Percentiles rank a stretch among this genome's conserved stretches.
Conservation (phyloP, 2,797 vertebrate genomes). For the Epinephelus awoara region DNA sequence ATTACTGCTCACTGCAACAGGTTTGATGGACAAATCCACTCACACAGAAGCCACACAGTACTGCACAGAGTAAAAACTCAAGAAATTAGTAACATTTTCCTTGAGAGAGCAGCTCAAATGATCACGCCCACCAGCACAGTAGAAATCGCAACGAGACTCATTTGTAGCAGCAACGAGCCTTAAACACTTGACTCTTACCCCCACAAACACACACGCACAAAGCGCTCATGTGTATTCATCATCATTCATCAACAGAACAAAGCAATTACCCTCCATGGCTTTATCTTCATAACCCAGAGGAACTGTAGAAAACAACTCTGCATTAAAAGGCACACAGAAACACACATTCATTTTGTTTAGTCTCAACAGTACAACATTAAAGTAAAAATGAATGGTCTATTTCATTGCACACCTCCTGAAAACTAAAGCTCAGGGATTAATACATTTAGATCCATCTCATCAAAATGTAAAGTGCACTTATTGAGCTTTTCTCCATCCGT, state of each 20-base stretch:
- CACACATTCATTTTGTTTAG: conserved; percentile 52
- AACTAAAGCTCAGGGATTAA: conserved; percentile 46
- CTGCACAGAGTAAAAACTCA: background rate
- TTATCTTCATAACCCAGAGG: conserved; percentile 47
- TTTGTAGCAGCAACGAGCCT: conserved; percentile 48
- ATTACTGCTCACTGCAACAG: conserved; percentile 95
- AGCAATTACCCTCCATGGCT: conserved; percentile 57
- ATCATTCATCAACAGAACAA: conserved; percentile 60
- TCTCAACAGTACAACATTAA: conserved; percentile 18
- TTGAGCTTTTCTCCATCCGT: conserved; percentile 52
- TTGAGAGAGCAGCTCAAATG: conserved; percentile 18
- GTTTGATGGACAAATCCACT: conserved; percentile 70
- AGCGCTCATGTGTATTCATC: conserved; percentile 51
- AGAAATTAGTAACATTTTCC: background rate
- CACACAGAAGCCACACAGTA: background rate
- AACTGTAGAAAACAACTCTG: conserved; percentile 21
- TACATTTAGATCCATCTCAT: conserved; percentile 61
- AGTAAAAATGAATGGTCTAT: conserved; percentile 18
- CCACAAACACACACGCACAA: conserved; percentile 1
- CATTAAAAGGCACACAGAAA: conserved; percentile 30
- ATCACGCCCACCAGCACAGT: conserved; percentile 16
- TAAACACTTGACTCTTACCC: conserved; percentile 53
- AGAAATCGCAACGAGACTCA: conserved; percentile 44
- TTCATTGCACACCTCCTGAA: conserved; percentile 30
- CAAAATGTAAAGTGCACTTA: conserved; percentile 61